Evolutionary conservation across 2,888 invertebrate species (phyloP), one percentile per base, ranked within the genome.

Genomic region (Chaitophorus viminalis): DNA sequence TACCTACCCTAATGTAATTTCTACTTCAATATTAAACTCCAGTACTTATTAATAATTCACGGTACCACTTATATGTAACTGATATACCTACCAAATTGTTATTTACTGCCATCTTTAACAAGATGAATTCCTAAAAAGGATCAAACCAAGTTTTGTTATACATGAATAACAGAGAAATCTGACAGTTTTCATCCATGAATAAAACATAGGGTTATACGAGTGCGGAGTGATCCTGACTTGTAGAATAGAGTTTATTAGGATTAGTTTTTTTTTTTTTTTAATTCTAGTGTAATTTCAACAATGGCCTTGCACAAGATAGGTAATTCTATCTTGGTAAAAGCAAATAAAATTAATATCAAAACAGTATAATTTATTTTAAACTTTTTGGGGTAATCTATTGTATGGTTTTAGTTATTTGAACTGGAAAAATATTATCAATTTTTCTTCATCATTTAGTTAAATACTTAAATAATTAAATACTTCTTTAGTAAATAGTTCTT

Each of bases 151-250:
- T 72, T 70, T 76, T 76, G 52, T 52, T 52, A 82, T 52, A 82
- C 81, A 46, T 1, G 29, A 76, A 8, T 1, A 31, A 72, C 46
- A 82, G 46, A 25, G 36, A 8, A 70, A 33, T 52, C 82, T 82
- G 70, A 70, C 46, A 72, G 46, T 72, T 82, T 72, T 70, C 11
- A 29, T 82, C 70, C 6, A 70, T 82, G 70, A 82, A 82, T 82
- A 82, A 82, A 82, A 82, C 82, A 72, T 82, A 36, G 29, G 39
- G 33, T 68, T 81, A 68, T 68, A 81, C 65, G 39, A 81, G 29
- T n/a, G n/a, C n/a, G n/a, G n/a, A n/a, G n/a, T 68, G 31, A 31
- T 52, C 25, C 70, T 70, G 52, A 52, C 82, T 82, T 65, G 68
- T 82, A 70, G 25, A 70, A 25, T 29, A 82, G 14, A 52, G 25